Conservation (phyloP, 2,888 invertebrate species). For the Ellobium chinense region DNA sequence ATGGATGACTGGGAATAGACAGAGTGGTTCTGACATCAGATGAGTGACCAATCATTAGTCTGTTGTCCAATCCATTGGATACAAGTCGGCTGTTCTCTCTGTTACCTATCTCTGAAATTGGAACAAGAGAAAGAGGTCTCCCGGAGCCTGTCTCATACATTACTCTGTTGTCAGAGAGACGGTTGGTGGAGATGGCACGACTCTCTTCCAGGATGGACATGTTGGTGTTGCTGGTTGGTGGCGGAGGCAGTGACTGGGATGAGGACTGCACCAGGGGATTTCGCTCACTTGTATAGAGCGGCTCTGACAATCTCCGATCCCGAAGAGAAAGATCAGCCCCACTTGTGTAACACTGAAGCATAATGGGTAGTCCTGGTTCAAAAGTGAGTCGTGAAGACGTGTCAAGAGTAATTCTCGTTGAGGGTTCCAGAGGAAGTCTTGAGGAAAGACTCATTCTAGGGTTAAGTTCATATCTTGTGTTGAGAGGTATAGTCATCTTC, state of each 20-base stretch:
- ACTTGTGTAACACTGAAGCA: conserved; percentile 59
- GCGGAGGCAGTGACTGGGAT: conserved; percentile 55
- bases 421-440: conserved; percentile 17
- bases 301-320: conserved; percentile 51
- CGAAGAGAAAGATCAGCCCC: conserved; percentile 47
- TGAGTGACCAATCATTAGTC: conserved; percentile 3
- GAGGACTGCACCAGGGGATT: conserved; percentile 34
- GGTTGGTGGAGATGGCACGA: conserved; percentile 54
- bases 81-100: background rate
- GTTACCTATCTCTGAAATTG: background rate
- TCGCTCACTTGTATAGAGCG: conserved; percentile 42
- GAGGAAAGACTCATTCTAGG: background rate
- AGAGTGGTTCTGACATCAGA: conserved; percentile 9
- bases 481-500: background rate
- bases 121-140: conserved; percentile 10
- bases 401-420: conserved; percentile 1
- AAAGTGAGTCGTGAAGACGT: conserved; percentile 51
- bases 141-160: background rate
- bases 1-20: background rate
- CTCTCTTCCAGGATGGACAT: conserved; percentile 69
- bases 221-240: conserved; percentile 65
- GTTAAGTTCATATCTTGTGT: conserved; percentile 31
- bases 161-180: background rate
- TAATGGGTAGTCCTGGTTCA: conserved; percentile 57
- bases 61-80: background rate